phyloP scores from a whole-genome alignment of 2,113 vertebrate genomes.

The Pseudolaguvia tuberculata region DNA sequence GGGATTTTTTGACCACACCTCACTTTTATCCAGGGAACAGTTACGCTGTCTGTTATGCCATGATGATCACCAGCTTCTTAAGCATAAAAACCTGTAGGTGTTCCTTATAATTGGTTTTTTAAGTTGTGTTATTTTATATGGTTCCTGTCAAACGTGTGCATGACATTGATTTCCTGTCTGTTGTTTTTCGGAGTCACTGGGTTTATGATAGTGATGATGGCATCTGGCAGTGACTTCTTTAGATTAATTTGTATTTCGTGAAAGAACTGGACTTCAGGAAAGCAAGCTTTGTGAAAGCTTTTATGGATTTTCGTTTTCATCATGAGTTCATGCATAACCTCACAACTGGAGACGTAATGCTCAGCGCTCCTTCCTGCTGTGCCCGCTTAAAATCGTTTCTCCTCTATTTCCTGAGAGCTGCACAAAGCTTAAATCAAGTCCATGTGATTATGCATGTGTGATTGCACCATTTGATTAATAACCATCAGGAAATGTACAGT shows the following conservation, averaged over 20 bases:
- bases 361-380: constrained; percentile 44
- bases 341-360: constrained; percentile 20
- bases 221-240: background rate
- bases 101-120: background rate
- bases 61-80: constrained; percentile 2
- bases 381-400: constrained; percentile 25
- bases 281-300: too few relatives aligned
- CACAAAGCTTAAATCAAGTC: constrained; percentile 26
- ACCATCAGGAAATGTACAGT: constrained; percentile 34
- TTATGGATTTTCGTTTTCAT: constrained; percentile 16
- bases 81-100: constrained; percentile 1
- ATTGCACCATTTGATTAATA: constrained; percentile 32
- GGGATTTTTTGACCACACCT: constrained; percentile 29
- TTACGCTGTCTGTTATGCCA: constrained; percentile 12
- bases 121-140: background rate
- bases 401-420: constrained; percentile 15
- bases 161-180: constrained; percentile 23
- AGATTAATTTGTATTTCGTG: background rate
- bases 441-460: constrained; percentile 15
- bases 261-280: constrained; percentile 17
- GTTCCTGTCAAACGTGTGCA: constrained; percentile 1
- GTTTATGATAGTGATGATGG: background rate
- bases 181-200: constrained; percentile 8
- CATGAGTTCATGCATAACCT: constrained; percentile 13
- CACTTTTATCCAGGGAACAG: constrained; percentile 2